Evolutionary conservation across 2,113 vertebrate genomes (phyloP).

Genomic region (Podarcis muralis): DNA sequence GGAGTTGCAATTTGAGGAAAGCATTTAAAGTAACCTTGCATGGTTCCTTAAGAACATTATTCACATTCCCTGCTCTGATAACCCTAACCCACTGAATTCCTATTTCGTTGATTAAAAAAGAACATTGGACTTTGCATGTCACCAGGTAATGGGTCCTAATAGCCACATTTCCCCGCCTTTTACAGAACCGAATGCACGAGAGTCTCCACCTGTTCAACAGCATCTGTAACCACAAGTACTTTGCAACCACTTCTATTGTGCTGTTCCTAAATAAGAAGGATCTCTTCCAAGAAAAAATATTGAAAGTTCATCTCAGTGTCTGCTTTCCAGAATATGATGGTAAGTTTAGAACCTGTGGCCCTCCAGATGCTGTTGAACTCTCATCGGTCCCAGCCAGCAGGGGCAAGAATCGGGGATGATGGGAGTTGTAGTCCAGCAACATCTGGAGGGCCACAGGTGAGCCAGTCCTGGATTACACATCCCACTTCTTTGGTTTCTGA

Average conservation of each 20-base stretch:
- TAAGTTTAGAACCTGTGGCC: constrained; percentile 48
- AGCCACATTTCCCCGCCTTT: constrained; percentile 45
- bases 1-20: neutral
- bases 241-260: constrained; percentile 79
- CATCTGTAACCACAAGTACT: constrained; percentile 81
- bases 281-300: constrained; percentile 79
- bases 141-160: neutral
- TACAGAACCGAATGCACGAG: constrained; percentile 82
- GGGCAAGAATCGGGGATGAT: no score
- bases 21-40: constrained; percentile 14
- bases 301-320: constrained; percentile 75
- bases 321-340: constrained; percentile 81
- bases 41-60: constrained; percentile 6
- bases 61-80: neutral
- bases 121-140: constrained; percentile 15
- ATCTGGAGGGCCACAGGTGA: no score
- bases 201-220: constrained; percentile 82
- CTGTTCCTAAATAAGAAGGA: constrained; percentile 83
- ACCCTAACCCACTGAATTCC: neutral
- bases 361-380: no score
- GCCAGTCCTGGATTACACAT: neutral
- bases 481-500: neutral
- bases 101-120: constrained; percentile 33
- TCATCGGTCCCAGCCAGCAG: no score
- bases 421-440: neutral